Evolutionary conservation across 2,888 invertebrate species (phyloP), one percentile per base, ranked within the genome.

Genomic region (Calameuta pallipes): DNA sequence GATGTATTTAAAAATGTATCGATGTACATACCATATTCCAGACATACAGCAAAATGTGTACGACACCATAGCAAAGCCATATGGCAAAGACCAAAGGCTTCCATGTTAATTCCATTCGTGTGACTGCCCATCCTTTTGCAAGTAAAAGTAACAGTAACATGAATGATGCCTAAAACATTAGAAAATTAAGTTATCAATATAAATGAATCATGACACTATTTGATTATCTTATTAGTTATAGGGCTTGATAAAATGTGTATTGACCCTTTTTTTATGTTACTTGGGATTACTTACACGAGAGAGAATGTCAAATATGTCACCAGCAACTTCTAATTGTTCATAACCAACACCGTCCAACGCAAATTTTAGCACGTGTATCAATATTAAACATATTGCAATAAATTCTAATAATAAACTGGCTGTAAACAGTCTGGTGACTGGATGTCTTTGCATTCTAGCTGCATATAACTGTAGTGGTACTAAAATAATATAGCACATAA

Each of bases 111-210:
- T 98, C 97, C 88, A 97, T 94, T 84, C 97, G 94, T 13, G 98
- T 98, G 41, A 99, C 97, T 9, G 98, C 98, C 98, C 98, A 98
- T 75, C 99, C 99, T 93, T 99, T 98, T 69, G 98, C 98, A 83
- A 99, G 93, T 78, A 99, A 93, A 78, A 99, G 93, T 71, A 99
- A 93, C 78, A 99, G 93, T 84, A 99, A 93, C 97, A 99, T 98
- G 90, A 99, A 98, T 11, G 98, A 94, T 74, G 98, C 97, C 97
- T 98, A 93, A 75, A 87, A 84, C 77, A 80, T 56, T 34, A 41
- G 4, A 69, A 73, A 73, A 78, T 37, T 13, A 76, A 36, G 36
- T 9, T 11, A 35, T 23, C 1, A 31, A 75, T 68, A 30, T 69
- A 74, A 74, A 37, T 73, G 75, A 36, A 37, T 78, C 41, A 73